phyloP scores from a whole-genome alignment of 2,113 vertebrate genomes.

The Seriola dumerili region DNA sequence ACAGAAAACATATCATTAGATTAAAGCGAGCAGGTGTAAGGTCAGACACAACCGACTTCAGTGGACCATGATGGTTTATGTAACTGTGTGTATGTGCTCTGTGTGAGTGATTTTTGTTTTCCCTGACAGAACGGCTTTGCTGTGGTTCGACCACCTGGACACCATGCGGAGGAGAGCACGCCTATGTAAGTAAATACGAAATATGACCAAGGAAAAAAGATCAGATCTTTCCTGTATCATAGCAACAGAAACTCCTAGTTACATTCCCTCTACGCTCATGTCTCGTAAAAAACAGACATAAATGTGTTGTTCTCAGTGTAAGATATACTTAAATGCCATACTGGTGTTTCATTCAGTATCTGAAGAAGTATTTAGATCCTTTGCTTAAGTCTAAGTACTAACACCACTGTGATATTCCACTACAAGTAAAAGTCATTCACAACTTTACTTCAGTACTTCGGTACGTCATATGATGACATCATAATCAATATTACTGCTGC shows the following conservation, averaged over 20 bases:
- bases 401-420: too few species aligned
- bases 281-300: neutral
- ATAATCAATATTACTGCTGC: too few species aligned
- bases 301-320: neutral
- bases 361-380: too few species aligned
- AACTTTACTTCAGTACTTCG: too few species aligned
- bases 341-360: too few species aligned
- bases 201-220: neutral
- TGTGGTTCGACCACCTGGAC: constrained; percentile 96
- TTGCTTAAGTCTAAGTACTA: too few species aligned
- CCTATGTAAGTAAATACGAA: constrained; percentile 90
- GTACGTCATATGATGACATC: too few species aligned
- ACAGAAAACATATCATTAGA: neutral
- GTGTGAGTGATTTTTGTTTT: constrained; percentile 24
- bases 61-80: neutral
- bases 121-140: constrained; percentile 94
- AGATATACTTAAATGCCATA: neutral
- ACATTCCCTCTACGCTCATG: neutral
- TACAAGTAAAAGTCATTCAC: too few species aligned
- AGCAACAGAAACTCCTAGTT: neutral
- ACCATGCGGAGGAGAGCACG: constrained; percentile 97
- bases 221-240: neutral
- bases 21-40: neutral
- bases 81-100: neutral
- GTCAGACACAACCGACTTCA: neutral